A percentile compares a stretch with the other conserved stretches of the same genome.
Evolutionary conservation across 2,113 vertebrate genomes (phyloP).

Genomic region (Tetrao urogallus): DNA sequence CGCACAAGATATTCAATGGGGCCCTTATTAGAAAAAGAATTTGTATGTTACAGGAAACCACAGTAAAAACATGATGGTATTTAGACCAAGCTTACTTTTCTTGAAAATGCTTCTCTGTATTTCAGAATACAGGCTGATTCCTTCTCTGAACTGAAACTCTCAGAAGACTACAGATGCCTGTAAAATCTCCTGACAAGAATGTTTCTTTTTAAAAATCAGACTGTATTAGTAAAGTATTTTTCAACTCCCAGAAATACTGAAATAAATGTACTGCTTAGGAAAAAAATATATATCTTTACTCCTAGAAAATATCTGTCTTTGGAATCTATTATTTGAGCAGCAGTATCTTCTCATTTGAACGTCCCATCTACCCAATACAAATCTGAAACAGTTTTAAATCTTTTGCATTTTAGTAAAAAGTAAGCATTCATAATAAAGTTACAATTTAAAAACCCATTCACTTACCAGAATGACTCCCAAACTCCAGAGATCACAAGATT

Average conservation of each 20-base stretch:
- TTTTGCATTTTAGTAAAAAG: not conserved
- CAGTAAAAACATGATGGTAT: not conserved
- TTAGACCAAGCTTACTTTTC: not conserved
- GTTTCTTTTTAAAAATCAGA: not conserved
- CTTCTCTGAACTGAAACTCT: not conserved
- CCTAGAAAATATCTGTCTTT: not conserved
- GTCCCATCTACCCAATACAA: not conserved
- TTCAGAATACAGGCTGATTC: not conserved
- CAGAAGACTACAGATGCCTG: not conserved
- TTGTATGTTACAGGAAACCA: not conserved
- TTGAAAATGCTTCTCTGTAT: not conserved
- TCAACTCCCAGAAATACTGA: not conserved
- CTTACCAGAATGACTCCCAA: constrained; percentile 97
- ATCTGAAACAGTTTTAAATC: not conserved
- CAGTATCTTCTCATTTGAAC: not conserved
- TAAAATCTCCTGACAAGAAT: not conserved
- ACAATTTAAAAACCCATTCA: not conserved
- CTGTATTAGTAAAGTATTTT: not conserved
- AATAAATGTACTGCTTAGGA: not conserved
- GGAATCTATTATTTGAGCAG: not conserved
- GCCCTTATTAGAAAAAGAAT: not conserved
- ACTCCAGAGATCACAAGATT: constrained; percentile 99
- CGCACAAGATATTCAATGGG: not conserved
- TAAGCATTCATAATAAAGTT: not conserved
- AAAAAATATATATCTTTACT: not conserved